Conservation (phyloP, 2,797 vertebrate genomes). For the Intellagama lesueurii region DNA sequence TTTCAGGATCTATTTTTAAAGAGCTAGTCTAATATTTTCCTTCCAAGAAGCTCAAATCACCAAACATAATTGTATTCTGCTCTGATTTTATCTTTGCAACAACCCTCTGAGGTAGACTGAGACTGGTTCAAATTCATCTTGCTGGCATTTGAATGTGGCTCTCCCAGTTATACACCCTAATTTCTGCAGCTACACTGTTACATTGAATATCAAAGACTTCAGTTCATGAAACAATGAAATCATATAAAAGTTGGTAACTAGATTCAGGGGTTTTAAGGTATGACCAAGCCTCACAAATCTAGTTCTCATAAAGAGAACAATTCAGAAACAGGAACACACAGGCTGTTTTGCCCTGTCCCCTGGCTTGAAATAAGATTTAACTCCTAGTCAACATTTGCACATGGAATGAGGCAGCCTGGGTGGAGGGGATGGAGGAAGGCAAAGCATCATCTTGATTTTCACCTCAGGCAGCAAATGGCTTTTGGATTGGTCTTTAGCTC, state of each 20-base stretch:
- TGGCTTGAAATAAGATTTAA: neutral
- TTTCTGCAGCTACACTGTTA: neutral
- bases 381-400: neutral
- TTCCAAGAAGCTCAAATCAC: neutral
- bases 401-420: neutral
- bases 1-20: neutral
- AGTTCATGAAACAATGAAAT: neutral
- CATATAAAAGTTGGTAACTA: neutral
- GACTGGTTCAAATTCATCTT: neutral
- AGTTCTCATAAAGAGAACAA: neutral
- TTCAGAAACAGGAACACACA: too few species aligned
- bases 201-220: neutral
- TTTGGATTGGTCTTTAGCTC: neutral
- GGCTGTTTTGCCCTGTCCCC: too few species aligned
- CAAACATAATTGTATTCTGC: neutral
- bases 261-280: neutral
- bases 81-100: neutral
- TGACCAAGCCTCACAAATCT: neutral
- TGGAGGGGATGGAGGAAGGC: too few species aligned
- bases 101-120: neutral
- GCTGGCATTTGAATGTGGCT: neutral
- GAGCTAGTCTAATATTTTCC: neutral
- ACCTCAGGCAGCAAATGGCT: neutral
- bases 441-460: neutral
- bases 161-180: neutral